phyloP scores from a whole-genome alignment of 1,140 invertebrate genomes.

The Hylyphantes graminicola region DNA sequence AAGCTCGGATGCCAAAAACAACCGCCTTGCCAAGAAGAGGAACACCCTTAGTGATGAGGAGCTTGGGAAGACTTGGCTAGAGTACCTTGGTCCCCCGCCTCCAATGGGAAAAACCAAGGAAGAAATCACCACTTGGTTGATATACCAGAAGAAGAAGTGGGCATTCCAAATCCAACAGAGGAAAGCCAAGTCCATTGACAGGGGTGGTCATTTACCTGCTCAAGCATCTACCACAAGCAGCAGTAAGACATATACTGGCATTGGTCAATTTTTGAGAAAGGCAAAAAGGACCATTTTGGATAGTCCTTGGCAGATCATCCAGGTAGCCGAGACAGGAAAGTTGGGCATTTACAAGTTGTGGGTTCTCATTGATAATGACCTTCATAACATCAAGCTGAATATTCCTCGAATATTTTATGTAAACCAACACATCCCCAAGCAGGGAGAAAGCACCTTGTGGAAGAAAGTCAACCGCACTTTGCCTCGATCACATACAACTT shows the following conservation, averaged over 20 bases:
- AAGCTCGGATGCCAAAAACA: neutral
- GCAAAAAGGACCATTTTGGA: conserved; percentile 85
- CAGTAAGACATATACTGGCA: conserved; percentile 62
- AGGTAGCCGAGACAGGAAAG: conserved; percentile 76
- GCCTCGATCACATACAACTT: conserved; percentile 85
- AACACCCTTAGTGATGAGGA: conserved; percentile 39
- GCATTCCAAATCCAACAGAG: conserved; percentile 82
- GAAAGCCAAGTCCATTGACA: conserved; percentile 59
- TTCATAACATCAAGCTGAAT: conserved; percentile 77
- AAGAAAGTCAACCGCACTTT: conserved; percentile 87
- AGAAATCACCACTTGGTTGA: conserved; percentile 80
- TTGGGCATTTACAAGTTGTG: conserved; percentile 89
- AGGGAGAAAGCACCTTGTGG: conserved; percentile 75
- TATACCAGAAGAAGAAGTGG: conserved; percentile 97
- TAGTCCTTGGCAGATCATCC: conserved; percentile 91
- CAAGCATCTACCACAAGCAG: conserved; percentile 64
- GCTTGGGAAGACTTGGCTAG: conserved; percentile 78
- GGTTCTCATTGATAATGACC: conserved; percentile 83
- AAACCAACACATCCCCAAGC: conserved; percentile 80
- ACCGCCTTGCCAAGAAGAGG: conserved; percentile 14
- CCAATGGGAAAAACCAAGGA: conserved; percentile 79
- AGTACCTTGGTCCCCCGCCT: conserved; percentile 86
- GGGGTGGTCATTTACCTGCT: neutral
- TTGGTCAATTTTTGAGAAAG: conserved; percentile 84
- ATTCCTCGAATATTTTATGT: conserved; percentile 95